Conservation (phyloP, 2,888 invertebrate species). For the Epinotia bilunana region DNA sequence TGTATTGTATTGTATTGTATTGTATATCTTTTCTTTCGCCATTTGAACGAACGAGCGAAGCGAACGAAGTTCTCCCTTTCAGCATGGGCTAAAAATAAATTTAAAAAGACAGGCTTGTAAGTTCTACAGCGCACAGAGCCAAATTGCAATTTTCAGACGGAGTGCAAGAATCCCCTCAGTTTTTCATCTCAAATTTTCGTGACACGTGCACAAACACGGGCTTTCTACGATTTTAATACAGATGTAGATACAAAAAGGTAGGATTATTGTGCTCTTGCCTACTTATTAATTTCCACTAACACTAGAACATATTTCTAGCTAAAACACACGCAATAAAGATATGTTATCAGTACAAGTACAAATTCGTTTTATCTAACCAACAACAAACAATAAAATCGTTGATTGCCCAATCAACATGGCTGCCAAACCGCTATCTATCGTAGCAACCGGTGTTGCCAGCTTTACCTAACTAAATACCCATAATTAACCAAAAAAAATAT, state of each 20-base stretch:
- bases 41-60: no score
- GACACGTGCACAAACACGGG: neutral
- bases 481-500: neutral
- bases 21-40: no score
- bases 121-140: no score
- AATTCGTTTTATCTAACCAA: conserved; percentile 43
- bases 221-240: neutral
- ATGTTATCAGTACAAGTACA: conserved; percentile 41
- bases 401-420: conserved; percentile 67
- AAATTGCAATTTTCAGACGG: no score
- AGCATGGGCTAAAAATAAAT: no score
- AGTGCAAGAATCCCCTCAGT: neutral
- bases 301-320: conserved; percentile 23
- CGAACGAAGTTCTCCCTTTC: no score
- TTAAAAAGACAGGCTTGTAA: no score
- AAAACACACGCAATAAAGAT: conserved; percentile 34
- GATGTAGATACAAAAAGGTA: neutral
- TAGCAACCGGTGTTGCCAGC: conserved; percentile 60
- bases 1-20: no score
- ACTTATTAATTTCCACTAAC: neutral
- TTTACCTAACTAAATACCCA: neutral
- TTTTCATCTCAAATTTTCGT: neutral
- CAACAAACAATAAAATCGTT: conserved; percentile 45
- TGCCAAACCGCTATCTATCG: conserved; percentile 70
- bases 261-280: neutral